Evolutionary conservation across 2,797 vertebrate species (phyloP).

Genomic region (Peromyscus attwateri): DNA sequence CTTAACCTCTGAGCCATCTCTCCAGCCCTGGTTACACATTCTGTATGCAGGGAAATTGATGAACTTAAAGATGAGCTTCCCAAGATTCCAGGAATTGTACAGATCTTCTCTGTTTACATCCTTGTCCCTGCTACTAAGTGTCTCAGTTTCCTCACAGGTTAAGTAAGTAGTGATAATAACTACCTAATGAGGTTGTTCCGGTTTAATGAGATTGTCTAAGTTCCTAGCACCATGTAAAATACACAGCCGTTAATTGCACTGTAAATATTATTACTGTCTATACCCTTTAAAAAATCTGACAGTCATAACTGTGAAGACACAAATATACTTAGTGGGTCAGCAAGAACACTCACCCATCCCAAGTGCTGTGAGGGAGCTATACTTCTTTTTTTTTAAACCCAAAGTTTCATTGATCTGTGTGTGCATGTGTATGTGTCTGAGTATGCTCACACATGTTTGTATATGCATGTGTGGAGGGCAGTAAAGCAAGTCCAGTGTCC

Average conservation of each 20-base stretch:
- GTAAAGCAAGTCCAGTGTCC: neutral
- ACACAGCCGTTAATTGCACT: neutral
- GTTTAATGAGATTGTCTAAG: neutral
- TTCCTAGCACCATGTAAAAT: neutral
- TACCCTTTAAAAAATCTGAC: neutral
- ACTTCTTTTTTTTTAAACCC: neutral
- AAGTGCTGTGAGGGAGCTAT: neutral
- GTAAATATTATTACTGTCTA: neutral
- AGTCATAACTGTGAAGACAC: neutral
- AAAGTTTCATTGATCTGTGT: neutral
- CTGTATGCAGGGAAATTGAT: neutral
- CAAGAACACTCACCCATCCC: neutral
- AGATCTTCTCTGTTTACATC: slow-evolving; percentile 8
- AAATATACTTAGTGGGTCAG: neutral
- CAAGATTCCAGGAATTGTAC: neutral
- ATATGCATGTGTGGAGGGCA: neutral
- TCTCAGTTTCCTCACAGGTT: slow-evolving; percentile 26
- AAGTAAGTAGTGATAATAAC: neutral
- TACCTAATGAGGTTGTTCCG: neutral
- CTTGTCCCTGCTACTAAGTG: neutral
- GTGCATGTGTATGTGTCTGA: too few relatives aligned
- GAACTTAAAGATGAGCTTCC: slow-evolving; percentile 29
- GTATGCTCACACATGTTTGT: neutral
- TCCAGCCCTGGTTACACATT: neutral
- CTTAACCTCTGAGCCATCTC: neutral